phyloP scores from a whole-genome alignment of 2,888 invertebrate genomes.

The Nezara viridula region DNA sequence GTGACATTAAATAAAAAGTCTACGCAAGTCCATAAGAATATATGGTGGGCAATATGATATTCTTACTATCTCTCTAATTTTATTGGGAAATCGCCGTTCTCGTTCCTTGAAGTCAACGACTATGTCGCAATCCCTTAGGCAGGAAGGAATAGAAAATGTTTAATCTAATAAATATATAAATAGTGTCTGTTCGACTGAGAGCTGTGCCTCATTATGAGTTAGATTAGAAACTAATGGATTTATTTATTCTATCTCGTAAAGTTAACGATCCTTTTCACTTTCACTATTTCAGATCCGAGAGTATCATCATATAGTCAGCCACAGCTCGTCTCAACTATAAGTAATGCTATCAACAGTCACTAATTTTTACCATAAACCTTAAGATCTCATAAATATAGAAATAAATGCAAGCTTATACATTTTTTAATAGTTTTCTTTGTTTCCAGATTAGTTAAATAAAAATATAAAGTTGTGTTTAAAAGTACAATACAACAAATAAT shows the following conservation, averaged over 20 bases:
- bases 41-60: no score
- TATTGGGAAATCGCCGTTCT: no score
- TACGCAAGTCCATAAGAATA: no score
- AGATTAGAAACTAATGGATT: conserved; percentile 31
- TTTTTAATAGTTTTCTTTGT: background rate
- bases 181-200: background rate
- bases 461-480: no score
- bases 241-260: background rate
- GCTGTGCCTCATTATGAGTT: background rate
- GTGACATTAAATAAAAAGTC: no score
- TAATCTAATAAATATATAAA: background rate
- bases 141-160: no score
- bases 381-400: background rate
- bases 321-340: background rate
- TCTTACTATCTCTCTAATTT: no score
- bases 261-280: conserved; percentile 25
- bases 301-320: background rate
- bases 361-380: background rate
- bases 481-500: no score
- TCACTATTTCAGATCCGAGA: background rate
- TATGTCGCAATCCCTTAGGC: no score
- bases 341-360: background rate
- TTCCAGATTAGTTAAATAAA: background rate
- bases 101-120: no score
- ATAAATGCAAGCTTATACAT: no score